Evolutionary conservation across 2,797 vertebrate genomes (phyloP).

Genomic region (Pangasius sanitwongsei): DNA sequence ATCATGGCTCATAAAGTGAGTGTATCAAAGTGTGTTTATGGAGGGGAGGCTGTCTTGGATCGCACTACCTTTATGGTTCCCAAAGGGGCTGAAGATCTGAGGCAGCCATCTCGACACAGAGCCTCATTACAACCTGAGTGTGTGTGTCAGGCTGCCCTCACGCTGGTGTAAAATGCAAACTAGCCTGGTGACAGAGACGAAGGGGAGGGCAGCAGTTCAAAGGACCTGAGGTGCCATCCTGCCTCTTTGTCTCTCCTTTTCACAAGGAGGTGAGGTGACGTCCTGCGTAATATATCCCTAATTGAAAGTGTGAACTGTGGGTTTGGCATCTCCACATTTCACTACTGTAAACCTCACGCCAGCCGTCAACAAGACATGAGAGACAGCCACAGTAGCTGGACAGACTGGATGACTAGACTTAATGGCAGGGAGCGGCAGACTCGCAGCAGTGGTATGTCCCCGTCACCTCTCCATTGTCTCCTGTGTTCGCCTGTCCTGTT

Average conservation of each 20-base stretch:
- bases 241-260: conserved; percentile 54
- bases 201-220: conserved; percentile 51
- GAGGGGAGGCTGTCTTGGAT: conserved; percentile 48
- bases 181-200: conserved; percentile 21
- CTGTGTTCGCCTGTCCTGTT: conserved; percentile 35
- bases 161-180: conserved; percentile 60
- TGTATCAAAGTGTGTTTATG: conserved; percentile 56
- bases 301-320: conserved; percentile 51
- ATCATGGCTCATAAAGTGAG: conserved; percentile 51
- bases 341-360: conserved; percentile 51
- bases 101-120: conserved; percentile 40
- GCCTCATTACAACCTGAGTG: conserved; percentile 47
- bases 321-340: conserved; percentile 34
- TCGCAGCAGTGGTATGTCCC: conserved; percentile 15
- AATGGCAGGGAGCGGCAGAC: conserved; percentile 8
- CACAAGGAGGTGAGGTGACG: conserved; percentile 51
- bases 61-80: conserved; percentile 51
- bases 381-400: conserved; percentile 7
- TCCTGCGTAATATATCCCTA: conserved; percentile 41
- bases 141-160: conserved; percentile 47
- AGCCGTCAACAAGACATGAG: conserved; percentile 39
- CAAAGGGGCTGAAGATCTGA: conserved; percentile 53
- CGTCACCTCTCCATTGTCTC: conserved; percentile 43
- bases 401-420: conserved; percentile 55
- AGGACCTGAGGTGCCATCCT: conserved; percentile 40